Percentiles rank a stretch among this genome's conserved stretches.
phyloP scores from a whole-genome alignment of 2,888 invertebrate genomes.

The Labia minor region DNA sequence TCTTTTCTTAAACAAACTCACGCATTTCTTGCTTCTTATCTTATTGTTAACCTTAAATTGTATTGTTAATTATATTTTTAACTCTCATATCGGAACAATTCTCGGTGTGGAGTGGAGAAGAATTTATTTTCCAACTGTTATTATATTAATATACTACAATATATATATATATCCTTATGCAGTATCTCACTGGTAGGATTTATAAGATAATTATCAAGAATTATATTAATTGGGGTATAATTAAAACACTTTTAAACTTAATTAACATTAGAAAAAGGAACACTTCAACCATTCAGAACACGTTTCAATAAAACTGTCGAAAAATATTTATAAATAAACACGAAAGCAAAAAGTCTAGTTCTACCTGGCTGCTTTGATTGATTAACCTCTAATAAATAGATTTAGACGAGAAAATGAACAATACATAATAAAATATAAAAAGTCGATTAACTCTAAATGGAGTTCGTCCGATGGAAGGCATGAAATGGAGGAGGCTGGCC shows the following conservation, averaged over 20 bases:
- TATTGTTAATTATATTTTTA: too few relatives aligned
- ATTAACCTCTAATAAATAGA: neutral
- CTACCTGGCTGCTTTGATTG: conserved; percentile 2
- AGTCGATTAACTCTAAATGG: neutral
- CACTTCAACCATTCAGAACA: neutral
- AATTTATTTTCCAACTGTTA: too few relatives aligned
- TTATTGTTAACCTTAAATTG: too few relatives aligned
- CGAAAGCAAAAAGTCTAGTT: neutral
- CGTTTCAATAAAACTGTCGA: neutral
- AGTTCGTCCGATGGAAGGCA: neutral
- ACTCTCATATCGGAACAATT: too few relatives aligned
- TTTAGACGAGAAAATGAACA: neutral
- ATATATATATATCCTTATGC: too few relatives aligned
- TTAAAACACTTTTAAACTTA: conserved; percentile 7
- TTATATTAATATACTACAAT: too few relatives aligned
- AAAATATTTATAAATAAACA: neutral
- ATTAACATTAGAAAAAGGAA: neutral
- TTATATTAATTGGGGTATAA: neutral
- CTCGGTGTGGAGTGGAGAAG: too few relatives aligned
- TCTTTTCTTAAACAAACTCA: too few relatives aligned
- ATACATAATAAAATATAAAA: neutral
- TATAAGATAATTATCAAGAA: neutral
- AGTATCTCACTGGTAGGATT: neutral
- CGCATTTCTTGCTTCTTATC: too few relatives aligned
- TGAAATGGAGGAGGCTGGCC: neutral